A percentile compares a stretch with the other conserved stretches of the same genome.
phyloP scores from a whole-genome alignment of 2,113 vertebrate genomes.

The Stigmatopora argus region DNA sequence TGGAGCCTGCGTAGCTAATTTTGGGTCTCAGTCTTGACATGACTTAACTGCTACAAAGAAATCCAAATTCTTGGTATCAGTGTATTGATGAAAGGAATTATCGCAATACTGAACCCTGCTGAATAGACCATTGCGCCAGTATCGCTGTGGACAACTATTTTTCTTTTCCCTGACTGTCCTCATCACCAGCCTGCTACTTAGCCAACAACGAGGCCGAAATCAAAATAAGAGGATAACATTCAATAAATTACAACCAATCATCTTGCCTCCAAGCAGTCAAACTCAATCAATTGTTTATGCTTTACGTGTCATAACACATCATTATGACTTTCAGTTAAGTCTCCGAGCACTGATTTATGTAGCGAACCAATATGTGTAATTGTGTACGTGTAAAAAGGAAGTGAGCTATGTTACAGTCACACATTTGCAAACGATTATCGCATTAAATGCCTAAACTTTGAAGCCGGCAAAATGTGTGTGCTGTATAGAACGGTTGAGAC shows the following conservation, averaged over 20 bases:
- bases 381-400: constrained; percentile 4
- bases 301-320: constrained; percentile 8
- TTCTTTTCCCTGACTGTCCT: not conserved
- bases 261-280: not conserved
- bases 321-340: not conserved
- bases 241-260: constrained; percentile 1
- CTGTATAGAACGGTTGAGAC: not conserved
- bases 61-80: not conserved
- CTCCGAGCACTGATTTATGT: constrained; percentile 3
- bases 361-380: not conserved
- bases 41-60: not conserved
- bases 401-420: constrained; percentile 4
- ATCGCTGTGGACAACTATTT: constrained; percentile 31
- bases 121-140: constrained; percentile 47
- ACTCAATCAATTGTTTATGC: not conserved
- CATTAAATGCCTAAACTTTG: not conserved
- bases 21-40: not conserved
- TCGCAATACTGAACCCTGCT: constrained; percentile 20
- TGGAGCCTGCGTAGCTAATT: not conserved
- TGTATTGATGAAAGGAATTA: not conserved
- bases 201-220: constrained; percentile 5
- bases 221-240: constrained; percentile 5
- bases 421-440: constrained; percentile 6
- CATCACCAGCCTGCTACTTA: not conserved
- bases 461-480: not conserved